These are phyloP conservation scores for Crypturellus undulatus DNA, from an alignment of 2,113 vertebrate species.

Conservation along the genomic window DNA sequence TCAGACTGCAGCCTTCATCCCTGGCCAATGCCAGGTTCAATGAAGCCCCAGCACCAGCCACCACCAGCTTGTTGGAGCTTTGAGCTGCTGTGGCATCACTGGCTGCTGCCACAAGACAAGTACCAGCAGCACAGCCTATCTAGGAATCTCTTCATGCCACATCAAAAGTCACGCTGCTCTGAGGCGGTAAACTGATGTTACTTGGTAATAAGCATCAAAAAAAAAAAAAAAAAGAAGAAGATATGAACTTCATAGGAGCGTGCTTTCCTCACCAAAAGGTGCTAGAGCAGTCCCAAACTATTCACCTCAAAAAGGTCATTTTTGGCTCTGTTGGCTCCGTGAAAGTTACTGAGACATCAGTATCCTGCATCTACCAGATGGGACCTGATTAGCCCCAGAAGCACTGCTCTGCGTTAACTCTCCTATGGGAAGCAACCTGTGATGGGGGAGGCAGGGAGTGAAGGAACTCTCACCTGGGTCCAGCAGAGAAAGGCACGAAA, in stretches of 20 bases:
- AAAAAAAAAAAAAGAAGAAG: neutral
- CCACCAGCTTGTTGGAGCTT: neutral
- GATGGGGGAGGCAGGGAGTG: neutral
- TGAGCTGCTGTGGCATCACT: neutral
- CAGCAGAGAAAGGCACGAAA: constrained; percentile 89
- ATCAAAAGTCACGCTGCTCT: neutral
- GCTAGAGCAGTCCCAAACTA: neutral
- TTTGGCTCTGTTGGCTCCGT: neutral
- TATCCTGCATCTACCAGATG: neutral
- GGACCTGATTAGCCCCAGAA: neutral
- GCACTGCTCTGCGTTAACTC: rapidly evolving
- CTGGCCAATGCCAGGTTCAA: rapidly evolving
- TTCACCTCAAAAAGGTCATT: neutral
- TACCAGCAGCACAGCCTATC: neutral
- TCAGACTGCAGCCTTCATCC: rapidly evolving
- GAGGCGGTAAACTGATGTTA: rapidly evolving
- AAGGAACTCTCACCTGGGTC: constrained; percentile 73
- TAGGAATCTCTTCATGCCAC: neutral
- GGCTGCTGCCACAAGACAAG: rapidly evolving
- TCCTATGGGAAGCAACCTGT: neutral
- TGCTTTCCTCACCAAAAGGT: neutral
- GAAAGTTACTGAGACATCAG: neutral
- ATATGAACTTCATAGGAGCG: rapidly evolving
- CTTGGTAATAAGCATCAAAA: neutral
- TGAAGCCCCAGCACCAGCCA: rapidly evolving